Percentiles rank a stretch among this genome's conserved stretches.
phyloP scores from a whole-genome alignment of 2,888 invertebrate genomes.

The Sympetrum striolatum region DNA sequence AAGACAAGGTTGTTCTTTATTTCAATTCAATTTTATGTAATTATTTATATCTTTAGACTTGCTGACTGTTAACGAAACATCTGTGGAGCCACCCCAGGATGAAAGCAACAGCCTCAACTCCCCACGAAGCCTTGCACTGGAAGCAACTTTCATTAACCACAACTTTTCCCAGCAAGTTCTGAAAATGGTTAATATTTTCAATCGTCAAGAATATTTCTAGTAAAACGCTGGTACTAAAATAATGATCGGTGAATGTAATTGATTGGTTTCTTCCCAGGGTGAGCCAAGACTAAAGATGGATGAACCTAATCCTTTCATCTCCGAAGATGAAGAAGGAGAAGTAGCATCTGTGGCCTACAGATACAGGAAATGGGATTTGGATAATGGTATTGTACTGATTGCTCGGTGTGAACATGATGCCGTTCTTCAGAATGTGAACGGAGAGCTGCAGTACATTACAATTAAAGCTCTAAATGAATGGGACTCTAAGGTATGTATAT shows the following conservation, averaged over 20 bases:
- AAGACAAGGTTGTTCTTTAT: not conserved
- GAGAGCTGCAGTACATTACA: conserved; percentile 89
- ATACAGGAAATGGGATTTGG: conserved; percentile 96
- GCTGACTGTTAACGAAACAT: conserved; percentile 97
- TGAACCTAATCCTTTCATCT: conserved; percentile 90
- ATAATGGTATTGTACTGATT: conserved; percentile 89
- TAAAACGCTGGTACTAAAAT: not conserved
- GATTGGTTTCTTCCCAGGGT: conserved; percentile 59
- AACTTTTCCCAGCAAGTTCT: conserved; percentile 98
- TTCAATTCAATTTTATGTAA: not conserved
- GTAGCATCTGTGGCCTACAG: conserved; percentile 95
- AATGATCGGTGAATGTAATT: not conserved
- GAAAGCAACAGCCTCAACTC: conserved; percentile 95
- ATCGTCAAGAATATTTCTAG: not conserved
- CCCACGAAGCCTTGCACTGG: conserved; percentile 92
- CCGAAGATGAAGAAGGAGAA: conserved; percentile 90
- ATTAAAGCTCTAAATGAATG: conserved; percentile 99
- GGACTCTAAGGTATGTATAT: conserved; percentile 80
- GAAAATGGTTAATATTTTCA: conserved; percentile 60
- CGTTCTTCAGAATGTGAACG: conserved; percentile 83
- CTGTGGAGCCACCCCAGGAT: conserved; percentile 95
- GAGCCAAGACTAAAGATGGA: conserved; percentile 90
- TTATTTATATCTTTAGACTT: conserved; percentile 66
- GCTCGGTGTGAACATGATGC: conserved; percentile 98
- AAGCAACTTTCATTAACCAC: conserved; percentile 99